A percentile compares a stretch with the other conserved stretches of the same genome.
These are phyloP conservation scores for Mus pahari DNA, from an alignment of 2,113 vertebrate genomes.

Conservation along the genomic window DNA sequence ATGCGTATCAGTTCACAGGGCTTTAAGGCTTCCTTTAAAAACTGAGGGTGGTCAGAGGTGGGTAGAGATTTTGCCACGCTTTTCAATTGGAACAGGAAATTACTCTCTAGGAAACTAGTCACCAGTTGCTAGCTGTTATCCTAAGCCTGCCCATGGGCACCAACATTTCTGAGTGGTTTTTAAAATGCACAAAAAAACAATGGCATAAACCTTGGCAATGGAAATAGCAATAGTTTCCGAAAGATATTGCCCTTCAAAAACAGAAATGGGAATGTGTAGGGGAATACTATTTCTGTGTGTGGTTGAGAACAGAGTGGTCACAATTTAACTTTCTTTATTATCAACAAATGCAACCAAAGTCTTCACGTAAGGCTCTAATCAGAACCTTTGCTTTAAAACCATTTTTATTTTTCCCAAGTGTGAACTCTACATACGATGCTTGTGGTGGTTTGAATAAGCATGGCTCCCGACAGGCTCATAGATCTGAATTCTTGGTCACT, in stretches of 20 bases:
- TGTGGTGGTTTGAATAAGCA: background rate
- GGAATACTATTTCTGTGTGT: background rate
- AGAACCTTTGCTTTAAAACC: background rate
- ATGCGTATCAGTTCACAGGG: background rate
- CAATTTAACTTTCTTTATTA: background rate
- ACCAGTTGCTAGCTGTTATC: background rate
- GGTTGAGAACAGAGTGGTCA: background rate
- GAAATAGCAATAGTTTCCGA: background rate
- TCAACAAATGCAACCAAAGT: background rate
- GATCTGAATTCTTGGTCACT: background rate
- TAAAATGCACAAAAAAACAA: constrained; percentile 36
- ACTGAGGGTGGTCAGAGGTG: background rate
- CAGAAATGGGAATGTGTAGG: background rate
- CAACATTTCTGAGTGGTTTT: constrained; percentile 7
- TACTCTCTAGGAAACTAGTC: background rate
- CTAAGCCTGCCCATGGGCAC: background rate
- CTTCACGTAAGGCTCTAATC: background rate
- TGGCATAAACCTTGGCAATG: background rate
- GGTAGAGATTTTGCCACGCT: background rate
- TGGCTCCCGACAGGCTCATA: background rate
- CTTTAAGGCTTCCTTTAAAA: background rate
- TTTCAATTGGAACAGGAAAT: background rate
- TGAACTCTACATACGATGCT: background rate
- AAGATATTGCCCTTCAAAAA: background rate
- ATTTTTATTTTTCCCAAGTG: background rate